These are phyloP conservation scores for Melanaphis sacchari DNA, from an alignment of 1,140 invertebrate genomes.

Conservation along the genomic window DNA sequence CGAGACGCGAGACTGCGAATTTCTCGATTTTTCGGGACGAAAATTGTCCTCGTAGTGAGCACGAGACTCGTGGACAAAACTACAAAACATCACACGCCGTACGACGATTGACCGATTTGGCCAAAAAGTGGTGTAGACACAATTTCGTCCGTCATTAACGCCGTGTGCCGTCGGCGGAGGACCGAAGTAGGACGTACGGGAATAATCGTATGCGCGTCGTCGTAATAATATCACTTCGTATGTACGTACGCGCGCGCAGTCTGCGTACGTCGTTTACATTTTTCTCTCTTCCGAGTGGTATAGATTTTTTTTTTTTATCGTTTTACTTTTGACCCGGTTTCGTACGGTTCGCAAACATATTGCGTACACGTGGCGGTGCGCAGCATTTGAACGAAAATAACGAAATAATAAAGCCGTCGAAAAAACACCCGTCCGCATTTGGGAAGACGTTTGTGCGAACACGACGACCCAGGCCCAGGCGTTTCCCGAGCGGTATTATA, in stretches of 20 bases:
- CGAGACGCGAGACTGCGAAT: too few relatives aligned
- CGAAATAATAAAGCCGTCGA: neutral
- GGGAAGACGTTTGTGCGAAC: neutral
- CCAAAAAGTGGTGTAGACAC: neutral
- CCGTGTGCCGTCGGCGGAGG: neutral
- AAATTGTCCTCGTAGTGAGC: too few relatives aligned
- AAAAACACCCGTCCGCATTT: neutral
- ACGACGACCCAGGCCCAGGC: neutral
- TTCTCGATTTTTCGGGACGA: too few relatives aligned
- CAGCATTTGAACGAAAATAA: neutral
- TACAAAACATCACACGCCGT: too few relatives aligned
- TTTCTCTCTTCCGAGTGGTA: neutral
- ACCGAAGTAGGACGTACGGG: neutral
- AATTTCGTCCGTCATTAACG: neutral
- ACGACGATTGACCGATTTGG: too few relatives aligned
- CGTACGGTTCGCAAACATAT: neutral
- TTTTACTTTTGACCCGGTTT: neutral
- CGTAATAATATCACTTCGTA: neutral
- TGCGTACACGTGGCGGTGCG: neutral
- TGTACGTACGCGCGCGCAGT: neutral
- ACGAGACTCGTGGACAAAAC: too few relatives aligned
- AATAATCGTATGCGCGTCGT: neutral
- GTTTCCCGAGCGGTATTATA: neutral
- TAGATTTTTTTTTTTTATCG: constrained; percentile 18
- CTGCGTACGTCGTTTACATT: neutral